Percentiles rank a stretch among this genome's conserved stretches.
Conservation (phyloP, 1,140 invertebrate species). For the Camponotus pennsylvanicus region DNA sequence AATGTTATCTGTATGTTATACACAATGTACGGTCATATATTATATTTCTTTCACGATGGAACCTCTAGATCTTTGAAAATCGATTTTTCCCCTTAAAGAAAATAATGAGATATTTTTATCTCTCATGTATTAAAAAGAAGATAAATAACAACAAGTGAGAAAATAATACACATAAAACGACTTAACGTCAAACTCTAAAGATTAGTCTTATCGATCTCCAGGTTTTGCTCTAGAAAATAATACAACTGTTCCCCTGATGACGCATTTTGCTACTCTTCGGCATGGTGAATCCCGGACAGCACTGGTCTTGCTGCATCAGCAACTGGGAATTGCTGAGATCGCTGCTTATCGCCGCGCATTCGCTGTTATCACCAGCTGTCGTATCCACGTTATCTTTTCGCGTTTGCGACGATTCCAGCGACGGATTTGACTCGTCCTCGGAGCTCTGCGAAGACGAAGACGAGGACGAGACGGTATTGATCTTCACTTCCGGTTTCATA, state of each 20-base stretch:
- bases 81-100: not conserved
- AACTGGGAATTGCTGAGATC: conserved; percentile 77
- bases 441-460: conserved; percentile 65
- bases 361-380: conserved; percentile 6
- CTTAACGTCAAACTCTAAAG: not conserved
- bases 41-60: no score
- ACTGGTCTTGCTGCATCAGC: conserved; percentile 80
- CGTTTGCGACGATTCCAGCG: not conserved
- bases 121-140: not conserved
- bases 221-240: conserved; percentile 62
- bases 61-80: not conserved
- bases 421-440: conserved; percentile 61
- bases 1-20: no score
- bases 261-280: conserved; percentile 80
- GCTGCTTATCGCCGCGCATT: conserved; percentile 32
- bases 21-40: no score
- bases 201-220: not conserved
- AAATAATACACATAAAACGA: not conserved
- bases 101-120: not conserved
- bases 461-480: conserved; percentile 70
- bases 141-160: not conserved
- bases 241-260: conserved; percentile 79
- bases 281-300: conserved; percentile 84
- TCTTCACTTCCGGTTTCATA: conserved; percentile 75
- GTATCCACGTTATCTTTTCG: not conserved